A percentile compares a stretch with the other conserved stretches of the same genome.
These are phyloP conservation scores for Caretta caretta DNA, from an alignment of 2,113 vertebrate genomes.

Conservation along the genomic window DNA sequence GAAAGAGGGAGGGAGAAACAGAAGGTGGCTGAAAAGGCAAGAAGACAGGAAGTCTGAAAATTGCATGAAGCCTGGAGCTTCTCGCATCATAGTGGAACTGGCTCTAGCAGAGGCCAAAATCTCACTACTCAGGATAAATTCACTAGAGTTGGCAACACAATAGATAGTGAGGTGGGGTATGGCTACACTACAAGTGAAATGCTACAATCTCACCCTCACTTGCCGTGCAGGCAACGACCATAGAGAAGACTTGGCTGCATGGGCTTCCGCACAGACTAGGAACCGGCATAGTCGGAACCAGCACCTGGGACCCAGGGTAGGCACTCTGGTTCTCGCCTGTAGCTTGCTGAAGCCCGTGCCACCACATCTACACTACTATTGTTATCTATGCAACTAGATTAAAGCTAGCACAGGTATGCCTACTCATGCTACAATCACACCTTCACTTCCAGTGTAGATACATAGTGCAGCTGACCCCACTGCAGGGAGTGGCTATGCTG, in stretches of 20 bases:
- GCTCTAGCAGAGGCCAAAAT: neutral
- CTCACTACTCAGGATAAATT: rapidly evolving
- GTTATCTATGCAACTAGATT: neutral
- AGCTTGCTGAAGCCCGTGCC: no score
- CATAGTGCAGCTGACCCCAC: no score
- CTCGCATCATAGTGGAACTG: neutral
- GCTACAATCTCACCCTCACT: neutral
- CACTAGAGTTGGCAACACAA: neutral
- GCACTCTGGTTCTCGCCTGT: neutral
- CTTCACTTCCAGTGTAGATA: no score
- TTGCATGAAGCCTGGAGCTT: neutral
- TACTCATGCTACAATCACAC: no score
- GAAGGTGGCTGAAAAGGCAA: neutral
- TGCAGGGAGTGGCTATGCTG: no score
- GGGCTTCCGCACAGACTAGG: neutral
- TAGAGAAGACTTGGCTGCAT: neutral
- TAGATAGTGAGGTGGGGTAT: neutral
- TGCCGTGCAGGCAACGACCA: no score
- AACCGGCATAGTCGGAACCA: neutral
- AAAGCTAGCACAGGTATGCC: no score
- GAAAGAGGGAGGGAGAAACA: no score
- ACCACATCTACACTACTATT: neutral
- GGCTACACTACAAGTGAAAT: neutral
- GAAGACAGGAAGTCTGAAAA: neutral
- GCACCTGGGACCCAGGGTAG: neutral